Evolutionary conservation across 2,888 invertebrate genomes (phyloP).

Genomic region (Caenorhabditis parvicauda): DNA sequence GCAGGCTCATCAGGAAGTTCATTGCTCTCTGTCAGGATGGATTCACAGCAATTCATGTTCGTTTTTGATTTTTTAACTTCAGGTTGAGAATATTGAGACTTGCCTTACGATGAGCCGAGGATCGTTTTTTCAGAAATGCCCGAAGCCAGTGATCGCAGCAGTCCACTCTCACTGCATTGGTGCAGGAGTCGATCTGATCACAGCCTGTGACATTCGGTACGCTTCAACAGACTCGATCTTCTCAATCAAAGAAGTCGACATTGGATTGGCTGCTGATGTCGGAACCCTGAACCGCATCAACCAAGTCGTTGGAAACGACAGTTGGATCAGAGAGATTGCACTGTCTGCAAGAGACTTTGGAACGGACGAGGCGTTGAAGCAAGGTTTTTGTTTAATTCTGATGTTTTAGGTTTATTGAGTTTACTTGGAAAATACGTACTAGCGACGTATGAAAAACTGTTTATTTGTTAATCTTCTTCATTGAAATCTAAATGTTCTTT

Average conservation of each 20-base stretch:
- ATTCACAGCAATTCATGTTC: slow-evolving; percentile 36
- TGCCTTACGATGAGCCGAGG: background rate
- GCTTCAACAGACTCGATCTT: slow-evolving; percentile 87
- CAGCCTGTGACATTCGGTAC: slow-evolving; percentile 86
- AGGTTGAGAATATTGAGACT: background rate
- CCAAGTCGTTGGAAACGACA: slow-evolving; percentile 82
- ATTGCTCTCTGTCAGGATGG: slow-evolving; percentile 30
- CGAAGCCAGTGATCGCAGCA: slow-evolving; percentile 85
- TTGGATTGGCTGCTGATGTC: slow-evolving; percentile 90
- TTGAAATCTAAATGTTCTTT: too few relatives aligned
- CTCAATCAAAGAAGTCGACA: slow-evolving; percentile 78
- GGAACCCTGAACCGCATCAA: slow-evolving; percentile 89
- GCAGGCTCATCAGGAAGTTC: slow-evolving; percentile 20
- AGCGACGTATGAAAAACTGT: too few relatives aligned
- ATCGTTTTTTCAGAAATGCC: slow-evolving; percentile 69
- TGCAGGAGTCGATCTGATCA: slow-evolving; percentile 83
- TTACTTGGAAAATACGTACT: too few relatives aligned
- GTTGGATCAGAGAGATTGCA: slow-evolving; percentile 82
- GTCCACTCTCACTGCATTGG: slow-evolving; percentile 87
- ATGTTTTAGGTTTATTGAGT: background rate
- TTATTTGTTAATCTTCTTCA: too few relatives aligned
- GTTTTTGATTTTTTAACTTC: background rate
- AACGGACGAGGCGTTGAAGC: slow-evolving; percentile 65
- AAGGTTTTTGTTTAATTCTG: slow-evolving; percentile 18
- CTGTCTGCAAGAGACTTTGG: slow-evolving; percentile 81